Percentiles rank a stretch among this genome's conserved stretches.
Evolutionary conservation across 23 tunicate species (phyloP).

Genomic region (Ciona savignyi): DNA sequence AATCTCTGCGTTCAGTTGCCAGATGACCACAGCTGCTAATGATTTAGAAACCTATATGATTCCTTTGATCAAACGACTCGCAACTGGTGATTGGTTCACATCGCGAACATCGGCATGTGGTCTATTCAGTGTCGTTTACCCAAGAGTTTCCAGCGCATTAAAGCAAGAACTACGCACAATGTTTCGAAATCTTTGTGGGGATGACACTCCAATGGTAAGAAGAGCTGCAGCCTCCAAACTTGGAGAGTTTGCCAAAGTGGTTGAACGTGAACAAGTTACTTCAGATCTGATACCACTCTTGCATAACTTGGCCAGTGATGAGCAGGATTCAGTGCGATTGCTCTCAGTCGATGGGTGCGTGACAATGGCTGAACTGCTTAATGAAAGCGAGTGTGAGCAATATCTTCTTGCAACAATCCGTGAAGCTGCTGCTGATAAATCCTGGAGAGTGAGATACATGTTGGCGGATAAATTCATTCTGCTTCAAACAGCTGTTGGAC

Average conservation of each 20-base stretch:
- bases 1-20: conserved; percentile 80
- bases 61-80: conserved; percentile 82
- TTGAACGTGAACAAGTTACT: conserved; percentile 67
- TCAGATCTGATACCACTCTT: conserved; percentile 84
- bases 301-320: conserved; percentile 79
- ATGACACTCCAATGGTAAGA: conserved; percentile 88
- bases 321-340: conserved; percentile 93
- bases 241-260: conserved; percentile 90
- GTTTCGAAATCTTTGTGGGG: conserved; percentile 81
- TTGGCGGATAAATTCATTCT: conserved; percentile 79
- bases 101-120: conserved; percentile 98
- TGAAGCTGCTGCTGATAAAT: conserved; percentile 92
- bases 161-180: conserved; percentile 73
- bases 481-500: conserved; percentile 87
- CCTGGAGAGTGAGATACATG: conserved; percentile 98
- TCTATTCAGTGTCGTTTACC: conserved; percentile 80
- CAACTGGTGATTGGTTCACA: conserved; percentile 99
- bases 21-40: no score
- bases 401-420: conserved; percentile 65
- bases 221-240: conserved; percentile 96
- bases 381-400: conserved; percentile 85
- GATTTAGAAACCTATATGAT: conserved; percentile 90
- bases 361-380: conserved; percentile 66
- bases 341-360: conserved; percentile 95
- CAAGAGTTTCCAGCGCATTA: conserved; percentile 34